Base-by-base conservation (phyloP, 2,113 vertebrate species). In the Bambusicola thoracicus region DNA sequence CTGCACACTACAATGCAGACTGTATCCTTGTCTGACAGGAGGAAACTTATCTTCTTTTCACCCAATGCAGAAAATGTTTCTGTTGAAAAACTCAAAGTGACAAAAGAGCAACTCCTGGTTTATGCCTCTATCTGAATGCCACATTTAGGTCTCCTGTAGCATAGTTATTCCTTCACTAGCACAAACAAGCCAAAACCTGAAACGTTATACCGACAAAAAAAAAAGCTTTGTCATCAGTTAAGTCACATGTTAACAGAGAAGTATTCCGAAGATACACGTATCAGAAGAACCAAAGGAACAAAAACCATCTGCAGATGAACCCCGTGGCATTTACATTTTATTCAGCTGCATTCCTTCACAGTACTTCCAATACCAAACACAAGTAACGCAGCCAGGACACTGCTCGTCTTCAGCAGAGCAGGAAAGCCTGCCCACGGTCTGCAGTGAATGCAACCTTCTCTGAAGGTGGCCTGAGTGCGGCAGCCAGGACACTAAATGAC, bases 281-380 rank as follows among this genome's bases (percentile, higher is more conserved):
- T 27, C 38, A 43, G 17, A 53, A 93, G 21, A 43, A 20, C 12
- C 14, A 4, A n/a, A 41, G 0, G n/a, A 90, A 18, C 29, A 40
- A 56, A 34, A 88, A n/a, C 11, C 7, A 56, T 41, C n/a, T 24
- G 61, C 29, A 59, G 21, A 55, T 49, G 8, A 63, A 49, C 16
- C 19, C 34, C n/a, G 18, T 0, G 0, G 30, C 5, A 34, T 34
- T 27, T 43, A 0, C 3, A 36, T 25, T 25, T 27, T 9, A 7
- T 13, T 36, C 43, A 46, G 8, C 44, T 30, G 29, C 2, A 38
- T 11, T 72, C 22, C 59, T n/a, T 65, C 36, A 11, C 30, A 24
- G 18, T 8, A 27, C 24, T 46, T 48, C 1, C 25, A 41, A 30
- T 0, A 4, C 13, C 53, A 69, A 24, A 51, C 3, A 17, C 19